Percentiles rank a stretch among this genome's conserved stretches.
Conservation (phyloP, 2,797 vertebrate species). For the Neosilurus hyrtlii region DNA sequence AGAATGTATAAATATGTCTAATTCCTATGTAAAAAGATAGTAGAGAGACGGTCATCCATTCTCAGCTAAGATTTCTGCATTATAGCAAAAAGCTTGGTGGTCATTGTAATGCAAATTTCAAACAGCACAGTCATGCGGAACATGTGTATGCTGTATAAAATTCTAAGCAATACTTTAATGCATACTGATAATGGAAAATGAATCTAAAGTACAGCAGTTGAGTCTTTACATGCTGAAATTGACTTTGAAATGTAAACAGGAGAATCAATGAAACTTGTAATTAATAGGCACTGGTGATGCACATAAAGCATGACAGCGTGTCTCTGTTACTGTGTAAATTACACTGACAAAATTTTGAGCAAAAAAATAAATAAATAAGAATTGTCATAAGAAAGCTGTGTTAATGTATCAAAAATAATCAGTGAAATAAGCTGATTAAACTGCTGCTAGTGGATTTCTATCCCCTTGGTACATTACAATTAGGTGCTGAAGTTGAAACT, state of each 20-base stretch:
- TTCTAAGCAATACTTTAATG: neutral
- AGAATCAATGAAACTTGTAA: neutral
- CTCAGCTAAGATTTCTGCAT: slow-evolving; percentile 5
- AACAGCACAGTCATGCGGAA: neutral
- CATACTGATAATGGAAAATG: slow-evolving; percentile 6
- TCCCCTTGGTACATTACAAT: neutral
- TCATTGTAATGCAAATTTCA: slow-evolving; percentile 17
- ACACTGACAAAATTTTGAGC: neutral
- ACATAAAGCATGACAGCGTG: neutral
- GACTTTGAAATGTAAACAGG: neutral
- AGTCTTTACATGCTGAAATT: slow-evolving; percentile 9
- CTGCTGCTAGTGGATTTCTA: neutral
- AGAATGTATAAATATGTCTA: slow-evolving; percentile 37
- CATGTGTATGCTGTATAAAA: neutral
- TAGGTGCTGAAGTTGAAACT: neutral
- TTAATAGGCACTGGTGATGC: neutral
- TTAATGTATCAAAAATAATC: neutral
- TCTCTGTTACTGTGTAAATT: slow-evolving; percentile 8
- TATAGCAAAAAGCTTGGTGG: slow-evolving; percentile 15
- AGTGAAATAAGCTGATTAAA: neutral
- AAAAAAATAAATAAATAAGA: neutral
- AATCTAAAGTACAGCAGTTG: neutral
- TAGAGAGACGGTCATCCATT: neutral
- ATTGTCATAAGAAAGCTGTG: neutral
- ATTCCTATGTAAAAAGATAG: neutral